Conservation (phyloP, 2,888 invertebrate species). For the Parnassius glacialis region DNA sequence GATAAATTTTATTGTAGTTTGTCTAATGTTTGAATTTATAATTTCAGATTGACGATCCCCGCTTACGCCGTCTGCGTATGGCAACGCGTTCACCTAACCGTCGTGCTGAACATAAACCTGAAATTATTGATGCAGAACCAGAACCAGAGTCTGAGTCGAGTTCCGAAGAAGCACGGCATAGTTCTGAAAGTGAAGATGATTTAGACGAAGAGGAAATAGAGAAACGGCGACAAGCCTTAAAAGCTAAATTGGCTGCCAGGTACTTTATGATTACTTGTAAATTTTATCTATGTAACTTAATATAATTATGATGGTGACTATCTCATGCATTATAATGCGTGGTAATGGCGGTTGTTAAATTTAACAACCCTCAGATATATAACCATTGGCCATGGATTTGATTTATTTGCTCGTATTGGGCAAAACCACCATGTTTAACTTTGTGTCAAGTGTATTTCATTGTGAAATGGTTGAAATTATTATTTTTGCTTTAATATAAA, state of each 20-base stretch:
- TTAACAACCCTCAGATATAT: no score
- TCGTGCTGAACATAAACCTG: constrained; percentile 79
- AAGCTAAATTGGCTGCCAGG: constrained; percentile 72
- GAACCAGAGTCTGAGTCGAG: constrained; percentile 71
- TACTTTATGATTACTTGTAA: constrained; percentile 28
- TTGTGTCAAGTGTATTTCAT: no score
- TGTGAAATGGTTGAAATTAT: no score
- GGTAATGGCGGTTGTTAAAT: no score
- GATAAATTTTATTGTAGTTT: neutral
- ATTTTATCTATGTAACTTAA: no score
- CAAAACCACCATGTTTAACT: no score
- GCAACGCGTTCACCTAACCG: constrained; percentile 75
- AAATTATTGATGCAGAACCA: constrained; percentile 71
- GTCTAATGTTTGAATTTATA: neutral
- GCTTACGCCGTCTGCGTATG: constrained; percentile 85
- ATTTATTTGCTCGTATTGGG: no score
- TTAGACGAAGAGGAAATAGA: constrained; percentile 93
- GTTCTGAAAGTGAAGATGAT: constrained; percentile 89
- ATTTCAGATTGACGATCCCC: constrained; percentile 87
- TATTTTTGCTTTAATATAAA: no score
- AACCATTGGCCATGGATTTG: no score
- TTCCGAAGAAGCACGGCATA: constrained; percentile 60
- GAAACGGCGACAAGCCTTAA: constrained; percentile 83
- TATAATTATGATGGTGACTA: no score
- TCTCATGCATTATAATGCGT: no score